These are phyloP conservation scores for Leucophenga montana DNA, from an alignment of 2,888 invertebrate species.

Conservation along the genomic window DNA sequence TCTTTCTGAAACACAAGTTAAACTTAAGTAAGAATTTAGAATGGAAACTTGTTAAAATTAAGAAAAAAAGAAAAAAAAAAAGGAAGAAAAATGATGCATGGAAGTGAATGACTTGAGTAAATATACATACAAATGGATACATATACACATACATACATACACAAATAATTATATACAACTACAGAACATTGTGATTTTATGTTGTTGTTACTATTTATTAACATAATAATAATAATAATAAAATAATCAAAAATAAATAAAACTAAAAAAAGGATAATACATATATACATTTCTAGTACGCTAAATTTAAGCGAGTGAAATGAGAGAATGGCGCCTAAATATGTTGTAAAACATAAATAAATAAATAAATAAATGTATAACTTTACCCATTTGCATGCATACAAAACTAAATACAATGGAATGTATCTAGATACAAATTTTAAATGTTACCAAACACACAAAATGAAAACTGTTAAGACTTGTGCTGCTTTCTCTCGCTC, in stretches of 20 bases:
- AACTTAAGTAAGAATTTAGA: not conserved
- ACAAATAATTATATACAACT: not conserved
- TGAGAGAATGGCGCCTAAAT: not conserved
- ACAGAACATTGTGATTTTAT: constrained; percentile 11
- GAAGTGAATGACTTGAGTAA: not conserved
- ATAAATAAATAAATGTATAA: constrained; percentile 24
- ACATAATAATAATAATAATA: constrained; percentile 14
- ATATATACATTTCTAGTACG: not conserved
- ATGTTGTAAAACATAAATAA: not conserved
- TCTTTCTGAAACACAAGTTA: constrained; percentile 1
- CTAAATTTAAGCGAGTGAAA: not conserved
- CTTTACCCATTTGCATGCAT: not conserved
- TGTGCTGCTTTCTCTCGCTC: constrained; percentile 58
- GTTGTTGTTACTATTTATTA: not conserved
- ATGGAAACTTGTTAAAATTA: not conserved
- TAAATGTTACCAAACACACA: not conserved
- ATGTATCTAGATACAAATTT: too few relatives aligned
- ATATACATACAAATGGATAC: not conserved
- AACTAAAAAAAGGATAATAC: not conserved
- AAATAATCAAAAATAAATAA: constrained; percentile 20
- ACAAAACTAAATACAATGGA: constrained; percentile 33
- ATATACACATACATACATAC: not conserved
- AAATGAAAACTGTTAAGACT: constrained; percentile 60
- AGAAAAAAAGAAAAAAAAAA: too few relatives aligned
- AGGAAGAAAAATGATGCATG: not conserved